phyloP scores from a whole-genome alignment of 2,797 vertebrate species.

The Mycteria americana region DNA sequence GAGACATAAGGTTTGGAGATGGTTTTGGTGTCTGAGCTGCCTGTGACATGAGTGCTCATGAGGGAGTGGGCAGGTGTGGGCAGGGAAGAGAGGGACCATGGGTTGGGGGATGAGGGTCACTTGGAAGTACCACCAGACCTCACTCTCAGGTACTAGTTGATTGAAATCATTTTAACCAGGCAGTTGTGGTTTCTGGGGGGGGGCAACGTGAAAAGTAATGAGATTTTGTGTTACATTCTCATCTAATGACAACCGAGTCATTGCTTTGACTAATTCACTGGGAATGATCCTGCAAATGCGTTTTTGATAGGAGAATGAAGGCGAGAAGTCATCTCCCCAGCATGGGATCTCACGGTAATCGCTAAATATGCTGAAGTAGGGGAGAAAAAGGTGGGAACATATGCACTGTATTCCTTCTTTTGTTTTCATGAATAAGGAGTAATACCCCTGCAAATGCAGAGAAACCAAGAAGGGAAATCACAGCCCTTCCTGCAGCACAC shows the following conservation, averaged over 20 bases:
- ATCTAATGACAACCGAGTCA: background rate
- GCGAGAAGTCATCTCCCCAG: background rate
- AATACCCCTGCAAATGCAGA: background rate
- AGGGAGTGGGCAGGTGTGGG: background rate
- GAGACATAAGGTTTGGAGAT: background rate
- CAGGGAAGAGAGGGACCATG: background rate
- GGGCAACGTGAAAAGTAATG: background rate
- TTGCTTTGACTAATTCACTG: background rate
- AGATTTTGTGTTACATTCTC: background rate
- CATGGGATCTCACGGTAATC: background rate
- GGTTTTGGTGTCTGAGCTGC: background rate
- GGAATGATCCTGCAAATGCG: background rate
- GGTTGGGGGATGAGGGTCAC: rapidly evolving
- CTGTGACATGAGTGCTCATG: rapidly evolving
- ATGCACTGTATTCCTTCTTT: background rate
- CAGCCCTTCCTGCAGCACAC: background rate
- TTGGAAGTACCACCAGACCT: background rate
- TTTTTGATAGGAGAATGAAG: background rate
- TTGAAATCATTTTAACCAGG: background rate
- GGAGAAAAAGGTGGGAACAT: background rate
- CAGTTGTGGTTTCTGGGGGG: background rate
- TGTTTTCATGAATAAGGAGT: background rate
- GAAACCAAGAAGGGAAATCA: background rate
- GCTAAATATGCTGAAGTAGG: background rate
- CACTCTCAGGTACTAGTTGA: no score